phyloP scores from a whole-genome alignment of 2,113 vertebrate species.

The Labeo rohita region DNA sequence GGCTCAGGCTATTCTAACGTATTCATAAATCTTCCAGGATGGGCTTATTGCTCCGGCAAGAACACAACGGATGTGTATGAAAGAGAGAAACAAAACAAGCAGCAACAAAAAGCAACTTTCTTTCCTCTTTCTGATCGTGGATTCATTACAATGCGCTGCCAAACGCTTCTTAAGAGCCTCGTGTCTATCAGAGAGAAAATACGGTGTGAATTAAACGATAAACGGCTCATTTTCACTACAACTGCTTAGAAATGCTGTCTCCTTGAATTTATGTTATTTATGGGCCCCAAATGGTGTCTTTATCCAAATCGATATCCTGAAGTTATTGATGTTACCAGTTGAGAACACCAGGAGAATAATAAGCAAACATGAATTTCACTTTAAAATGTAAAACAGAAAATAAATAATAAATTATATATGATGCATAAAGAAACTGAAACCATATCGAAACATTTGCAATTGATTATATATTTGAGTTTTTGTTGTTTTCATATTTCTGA shows the following conservation, averaged over 20 bases:
- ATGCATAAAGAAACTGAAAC: not conserved
- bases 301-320: constrained; percentile 65
- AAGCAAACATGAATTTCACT: not conserved
- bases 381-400: not conserved
- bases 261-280: constrained; percentile 59
- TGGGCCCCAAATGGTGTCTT: constrained; percentile 59
- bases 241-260: constrained; percentile 55
- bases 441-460: not conserved
- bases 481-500: not conserved
- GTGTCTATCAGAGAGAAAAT: constrained; percentile 24
- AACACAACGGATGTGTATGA: constrained; percentile 47
- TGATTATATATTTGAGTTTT: not conserved
- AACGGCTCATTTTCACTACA: constrained; percentile 52
- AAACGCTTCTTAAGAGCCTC: not conserved
- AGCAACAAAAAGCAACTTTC: constrained; percentile 61
- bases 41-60: constrained; percentile 71
- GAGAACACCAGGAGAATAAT: constrained; percentile 57
- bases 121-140: constrained; percentile 58
- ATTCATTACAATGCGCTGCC: not conserved
- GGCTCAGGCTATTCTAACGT: constrained; percentile 82
- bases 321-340: constrained; percentile 46
- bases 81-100: constrained; percentile 32
- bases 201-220: constrained; percentile 26
- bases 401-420: not conserved
- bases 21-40: constrained; percentile 82